Base-by-base conservation (phyloP, 1,140 invertebrate genomes). In the Drosophila triauraria region DNA sequence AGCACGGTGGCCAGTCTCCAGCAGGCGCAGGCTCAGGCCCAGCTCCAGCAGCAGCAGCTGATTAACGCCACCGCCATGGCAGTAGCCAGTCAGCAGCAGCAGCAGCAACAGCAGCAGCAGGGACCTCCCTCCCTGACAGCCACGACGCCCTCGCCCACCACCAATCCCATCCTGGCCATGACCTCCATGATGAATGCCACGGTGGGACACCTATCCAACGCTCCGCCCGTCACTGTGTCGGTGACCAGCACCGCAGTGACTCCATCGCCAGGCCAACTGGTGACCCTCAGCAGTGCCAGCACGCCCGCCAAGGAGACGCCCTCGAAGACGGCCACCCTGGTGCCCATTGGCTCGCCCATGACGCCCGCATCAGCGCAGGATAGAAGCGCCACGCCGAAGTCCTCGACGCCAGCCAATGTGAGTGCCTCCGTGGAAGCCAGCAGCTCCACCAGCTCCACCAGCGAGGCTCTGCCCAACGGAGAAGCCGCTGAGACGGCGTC, bases 131-230 rank as follows among this genome's bases (percentile, higher is more conserved):
- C 77, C 42, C 58, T 69, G 30, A 72, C 78, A 0, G 64, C 68
- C 23, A 76, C 85, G 2, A 86, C 87, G 23, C 82, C 91, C 35
- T 82, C 92, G 54, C 81, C 91, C n/a, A 70, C 79, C 58, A 76
- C 78, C 43, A 93, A 93, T 78, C 92, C 92, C 43, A 84, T 93
- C 17, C 50, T 93, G 61, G 91, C 92, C 7, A 93, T 93, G 90
- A 80, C 92, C 2, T 90, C 92, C 10, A 92, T 92, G 91, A 91
- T 91, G 85, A 88, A 88, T 38, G 85, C 84, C 17, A 84, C 84
- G 0, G 84, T 87, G 8, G 84, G 84, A 0, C 51, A 87, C 67
- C 63, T 83, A n/a, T 56, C 87, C 8, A 68, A 69, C 6, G 62
- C 83, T 43, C 60, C 80, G 3, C 65, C 74, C 2, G 75, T 84